These are phyloP conservation scores for Hassar affinis DNA, from an alignment of 2,113 vertebrate species.

Conservation along the genomic window DNA sequence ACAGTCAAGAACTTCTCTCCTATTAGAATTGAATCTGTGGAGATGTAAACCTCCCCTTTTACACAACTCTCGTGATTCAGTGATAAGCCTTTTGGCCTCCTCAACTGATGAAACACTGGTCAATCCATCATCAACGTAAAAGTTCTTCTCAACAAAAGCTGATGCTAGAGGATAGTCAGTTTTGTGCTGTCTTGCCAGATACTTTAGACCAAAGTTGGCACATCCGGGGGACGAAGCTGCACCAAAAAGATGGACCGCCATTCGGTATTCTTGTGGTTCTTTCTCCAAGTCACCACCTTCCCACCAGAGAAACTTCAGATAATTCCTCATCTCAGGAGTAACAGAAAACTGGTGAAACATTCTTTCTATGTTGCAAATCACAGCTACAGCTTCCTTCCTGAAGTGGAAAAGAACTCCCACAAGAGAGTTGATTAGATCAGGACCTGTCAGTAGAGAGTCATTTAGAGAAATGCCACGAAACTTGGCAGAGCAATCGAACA, in stretches of 20 bases:
- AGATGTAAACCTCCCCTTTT: slow-evolving; percentile 16
- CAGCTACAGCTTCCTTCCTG: slow-evolving; percentile 29
- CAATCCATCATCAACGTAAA: not conserved
- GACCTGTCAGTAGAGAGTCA: slow-evolving; percentile 22
- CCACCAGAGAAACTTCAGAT: no score
- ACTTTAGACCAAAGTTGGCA: not conserved
- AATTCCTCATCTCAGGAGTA: not conserved
- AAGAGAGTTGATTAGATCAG: slow-evolving; percentile 38
- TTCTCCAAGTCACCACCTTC: not conserved
- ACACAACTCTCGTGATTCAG: slow-evolving; percentile 2
- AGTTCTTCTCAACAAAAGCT: not conserved
- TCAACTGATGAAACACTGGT: not conserved
- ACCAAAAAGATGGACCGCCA: not conserved
- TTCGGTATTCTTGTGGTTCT: not conserved
- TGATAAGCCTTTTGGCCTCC: slow-evolving; percentile 17
- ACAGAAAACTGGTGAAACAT: slow-evolving; percentile 21
- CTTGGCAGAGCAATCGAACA: not conserved
- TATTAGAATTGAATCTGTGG: slow-evolving; percentile 41
- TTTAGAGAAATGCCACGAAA: slow-evolving; percentile 39
- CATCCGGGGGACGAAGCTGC: not conserved
- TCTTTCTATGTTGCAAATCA: slow-evolving; percentile 21
- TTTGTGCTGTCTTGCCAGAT: not conserved
- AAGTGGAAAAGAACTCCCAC: slow-evolving; percentile 30
- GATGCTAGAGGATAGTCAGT: not conserved
- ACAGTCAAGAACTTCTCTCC: slow-evolving; percentile 1